A percentile compares a stretch with the other conserved stretches of the same genome.
These are phyloP conservation scores for Jordanella pulchra DNA, from an alignment of 2,797 vertebrate species.

Conservation along the genomic window DNA sequence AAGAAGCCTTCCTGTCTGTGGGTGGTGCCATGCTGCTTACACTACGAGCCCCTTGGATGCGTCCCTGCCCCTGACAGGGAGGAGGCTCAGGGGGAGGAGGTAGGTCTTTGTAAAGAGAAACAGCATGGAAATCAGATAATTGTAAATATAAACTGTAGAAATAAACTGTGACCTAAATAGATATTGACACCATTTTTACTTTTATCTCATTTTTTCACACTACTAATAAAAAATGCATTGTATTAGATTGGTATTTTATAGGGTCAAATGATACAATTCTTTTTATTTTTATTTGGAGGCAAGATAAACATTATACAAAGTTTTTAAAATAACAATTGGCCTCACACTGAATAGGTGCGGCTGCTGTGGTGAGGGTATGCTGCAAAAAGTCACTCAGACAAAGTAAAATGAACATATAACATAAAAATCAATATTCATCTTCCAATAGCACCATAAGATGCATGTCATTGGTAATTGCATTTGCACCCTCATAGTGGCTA, in stretches of 20 bases:
- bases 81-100: constrained; percentile 98
- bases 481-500: too few species aligned
- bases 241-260: neutral
- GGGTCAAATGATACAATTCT: neutral
- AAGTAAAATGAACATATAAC: too few species aligned
- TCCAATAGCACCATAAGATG: too few species aligned
- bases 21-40: constrained; percentile 78
- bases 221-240: too few species aligned
- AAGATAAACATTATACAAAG: too few species aligned
- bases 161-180: neutral
- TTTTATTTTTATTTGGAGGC: neutral
- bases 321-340: too few species aligned
- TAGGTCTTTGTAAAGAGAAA: constrained; percentile 84
- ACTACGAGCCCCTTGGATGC: constrained; percentile 84
- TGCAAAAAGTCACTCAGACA: too few species aligned
- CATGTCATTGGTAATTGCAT: too few species aligned
- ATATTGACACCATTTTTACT: neutral
- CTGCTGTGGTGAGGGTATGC: too few species aligned
- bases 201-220: neutral
- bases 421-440: too few species aligned
- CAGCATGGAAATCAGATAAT: constrained; percentile 12
- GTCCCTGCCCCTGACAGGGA: constrained; percentile 89
- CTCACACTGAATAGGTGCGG: too few species aligned
- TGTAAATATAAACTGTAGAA: neutral
- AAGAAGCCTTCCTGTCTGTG: constrained; percentile 90